Percentiles rank a stretch among this genome's conserved stretches.
These are phyloP conservation scores for Glossosoma conforme DNA, from an alignment of 1,140 invertebrate genomes.

Conservation along the genomic window DNA sequence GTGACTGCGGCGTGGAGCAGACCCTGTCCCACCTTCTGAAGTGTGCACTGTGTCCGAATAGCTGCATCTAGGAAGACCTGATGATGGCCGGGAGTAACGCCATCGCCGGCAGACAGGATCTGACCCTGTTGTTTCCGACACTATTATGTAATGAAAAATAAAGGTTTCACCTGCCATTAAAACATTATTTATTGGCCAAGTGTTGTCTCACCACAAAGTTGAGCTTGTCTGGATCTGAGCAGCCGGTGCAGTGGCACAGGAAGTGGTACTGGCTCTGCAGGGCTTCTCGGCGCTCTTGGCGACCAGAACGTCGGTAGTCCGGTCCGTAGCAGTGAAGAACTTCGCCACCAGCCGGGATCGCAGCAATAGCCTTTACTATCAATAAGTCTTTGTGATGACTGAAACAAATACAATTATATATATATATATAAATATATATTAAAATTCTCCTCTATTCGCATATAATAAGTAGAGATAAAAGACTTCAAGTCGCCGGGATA, in stretches of 20 bases:
- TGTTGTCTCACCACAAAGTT: constrained; percentile 49
- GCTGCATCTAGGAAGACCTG: no score
- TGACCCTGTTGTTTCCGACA: neutral
- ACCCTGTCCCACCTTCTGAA: no score
- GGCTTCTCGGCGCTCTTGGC: constrained; percentile 52
- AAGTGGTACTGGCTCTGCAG: constrained; percentile 69
- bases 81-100: neutral
- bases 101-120: neutral
- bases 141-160: neutral
- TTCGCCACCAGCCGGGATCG: constrained; percentile 52
- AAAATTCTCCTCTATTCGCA: no score
- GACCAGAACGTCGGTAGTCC: constrained; percentile 56
- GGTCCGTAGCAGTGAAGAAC: constrained; percentile 76
- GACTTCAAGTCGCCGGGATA: no score
- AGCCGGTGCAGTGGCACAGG: constrained; percentile 60
- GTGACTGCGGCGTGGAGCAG: no score
- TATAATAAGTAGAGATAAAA: no score
- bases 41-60: no score
- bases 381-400: neutral
- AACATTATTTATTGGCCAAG: neutral
- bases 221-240: constrained; percentile 45
- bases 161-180: neutral
- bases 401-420: no score
- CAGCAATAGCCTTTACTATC: neutral
- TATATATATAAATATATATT: no score